phyloP scores from a whole-genome alignment of 2,797 vertebrate species.

The Macropodus opercularis region DNA sequence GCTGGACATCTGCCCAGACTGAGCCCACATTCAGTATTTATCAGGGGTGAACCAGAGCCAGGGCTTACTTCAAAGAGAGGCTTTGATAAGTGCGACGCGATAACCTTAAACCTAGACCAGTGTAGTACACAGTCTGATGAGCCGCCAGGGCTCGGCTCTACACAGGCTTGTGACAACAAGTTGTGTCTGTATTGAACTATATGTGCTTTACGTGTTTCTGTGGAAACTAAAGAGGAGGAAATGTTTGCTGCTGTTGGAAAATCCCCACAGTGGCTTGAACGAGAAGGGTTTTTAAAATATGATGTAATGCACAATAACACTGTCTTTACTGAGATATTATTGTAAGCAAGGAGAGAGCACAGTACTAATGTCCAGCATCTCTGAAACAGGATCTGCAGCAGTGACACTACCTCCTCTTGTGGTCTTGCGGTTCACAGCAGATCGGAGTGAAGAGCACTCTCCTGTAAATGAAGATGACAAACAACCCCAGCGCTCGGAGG shows the following conservation, averaged over 20 bases:
- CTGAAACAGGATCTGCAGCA: neutral
- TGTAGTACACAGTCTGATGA: constrained; percentile 50
- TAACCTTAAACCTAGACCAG: constrained; percentile 57
- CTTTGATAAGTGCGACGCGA: constrained; percentile 66
- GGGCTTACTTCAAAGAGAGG: constrained; percentile 68
- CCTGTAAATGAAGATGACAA: constrained; percentile 69
- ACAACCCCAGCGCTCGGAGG: constrained; percentile 64
- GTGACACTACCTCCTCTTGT: neutral
- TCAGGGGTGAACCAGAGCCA: constrained; percentile 65
- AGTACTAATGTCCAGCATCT: neutral
- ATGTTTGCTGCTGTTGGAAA: too few relatives aligned
- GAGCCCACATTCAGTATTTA: constrained; percentile 70
- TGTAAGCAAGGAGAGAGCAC: too few relatives aligned
- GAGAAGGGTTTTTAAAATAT: too few relatives aligned
- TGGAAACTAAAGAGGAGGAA: too few relatives aligned
- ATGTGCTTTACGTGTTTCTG: constrained; percentile 4
- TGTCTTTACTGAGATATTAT: too few relatives aligned
- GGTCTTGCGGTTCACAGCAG: neutral
- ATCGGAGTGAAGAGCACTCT: constrained; percentile 53
- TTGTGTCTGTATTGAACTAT: constrained; percentile 2
- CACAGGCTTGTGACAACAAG: constrained; percentile 41
- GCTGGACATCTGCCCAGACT: constrained; percentile 64
- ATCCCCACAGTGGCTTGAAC: neutral
- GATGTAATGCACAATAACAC: neutral
- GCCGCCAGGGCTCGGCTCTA: constrained; percentile 40